Evolutionary conservation across 1,140 invertebrate species (phyloP), one percentile per base, ranked within the genome.

Genomic region (Hycleus cichorii): DNA sequence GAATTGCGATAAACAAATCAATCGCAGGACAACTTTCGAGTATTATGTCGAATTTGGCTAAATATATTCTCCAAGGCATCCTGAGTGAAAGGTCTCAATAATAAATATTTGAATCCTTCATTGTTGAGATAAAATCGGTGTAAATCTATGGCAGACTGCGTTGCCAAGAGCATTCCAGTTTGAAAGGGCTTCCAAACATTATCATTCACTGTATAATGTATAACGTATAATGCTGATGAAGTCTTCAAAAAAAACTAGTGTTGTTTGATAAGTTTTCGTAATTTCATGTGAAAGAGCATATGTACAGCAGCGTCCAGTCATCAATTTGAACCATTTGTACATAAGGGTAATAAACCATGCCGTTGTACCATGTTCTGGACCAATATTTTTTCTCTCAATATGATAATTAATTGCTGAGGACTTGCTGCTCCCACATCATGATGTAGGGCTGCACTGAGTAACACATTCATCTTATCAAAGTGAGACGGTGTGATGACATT

Each of bases 401-500:
- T 42, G 11, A 26, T 39, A 52, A 24, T 27, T 12, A 39, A 52
- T 52, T 11, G 50, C n/a, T n/a, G n/a, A n/a, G n/a, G n/a, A n/a
- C n/a, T n/a, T n/a, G n/a, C 32, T 52, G 50, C 50, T 52, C 27
- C 50, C n/a, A 42, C 39, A 42, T 24, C 12, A 12, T 12, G 12
- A 12, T 12, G 12, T 12, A 12, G 12, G 12, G 12, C 12, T 12
- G 1, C 12, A 12, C 12, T 12, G 12, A 52, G 18, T n/a, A 2
- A 9, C 27, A 50, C 50, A 52, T 52, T 52, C 50, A 52, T 52
- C 40, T 52, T 52, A 4, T 52, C 11, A 42, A 52, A 52, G n/a
- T 52, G 50, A 40, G 39, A 39, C 10, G 38, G 50, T 5, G 38
- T 12, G 10, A 42, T 9, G 10, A 52, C 38, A 42, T 27, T 52